phyloP scores from a whole-genome alignment of 2,797 vertebrate species.

The Sebastes kiyomatsui region DNA sequence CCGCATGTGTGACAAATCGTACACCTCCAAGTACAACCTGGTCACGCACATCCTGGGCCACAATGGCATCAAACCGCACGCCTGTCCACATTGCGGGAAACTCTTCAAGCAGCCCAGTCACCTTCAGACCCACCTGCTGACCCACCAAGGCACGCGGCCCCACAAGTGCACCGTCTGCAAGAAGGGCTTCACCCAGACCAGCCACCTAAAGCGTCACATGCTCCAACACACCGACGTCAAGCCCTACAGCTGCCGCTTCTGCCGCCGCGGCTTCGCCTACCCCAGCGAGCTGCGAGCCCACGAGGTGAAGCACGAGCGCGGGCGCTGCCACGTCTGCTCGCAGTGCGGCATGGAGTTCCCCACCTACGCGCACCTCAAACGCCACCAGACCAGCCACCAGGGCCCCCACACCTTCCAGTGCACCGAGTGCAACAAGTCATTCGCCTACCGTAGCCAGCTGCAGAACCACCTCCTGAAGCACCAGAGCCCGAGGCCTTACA shows the following conservation, averaged over 20 bases:
- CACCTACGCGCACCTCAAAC: conserved; percentile 95
- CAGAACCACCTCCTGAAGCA: conserved; percentile 98
- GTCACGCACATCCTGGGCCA: conserved; percentile 98
- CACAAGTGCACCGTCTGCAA: conserved; percentile 97
- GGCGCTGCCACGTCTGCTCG: conserved; percentile 93
- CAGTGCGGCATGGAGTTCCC: conserved; percentile 98
- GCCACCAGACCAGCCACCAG: conserved; percentile 95
- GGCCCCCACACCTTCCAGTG: conserved; percentile 96
- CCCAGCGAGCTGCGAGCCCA: conserved; percentile 96
- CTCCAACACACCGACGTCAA: conserved; percentile 95
- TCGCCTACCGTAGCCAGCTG: conserved; percentile 97
- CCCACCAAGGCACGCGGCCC: conserved; percentile 94
- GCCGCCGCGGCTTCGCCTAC: conserved; percentile 95
- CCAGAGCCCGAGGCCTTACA: conserved; percentile 94
- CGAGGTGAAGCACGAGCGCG: conserved; percentile 94
- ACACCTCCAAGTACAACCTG: conserved; percentile 98
- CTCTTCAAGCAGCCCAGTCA: conserved; percentile 99
- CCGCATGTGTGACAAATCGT: conserved; percentile 97
- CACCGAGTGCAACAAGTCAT: conserved; percentile 95
- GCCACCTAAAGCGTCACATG: conserved; percentile 99
- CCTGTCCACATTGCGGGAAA: conserved; percentile 94
- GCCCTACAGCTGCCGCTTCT: conserved; percentile 97
- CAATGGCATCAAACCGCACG: conserved; percentile 96
- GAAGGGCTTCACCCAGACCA: conserved; percentile 98
- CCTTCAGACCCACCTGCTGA: conserved; percentile 96